A percentile compares a stretch with the other conserved stretches of the same genome.
phyloP scores from a whole-genome alignment of 2,888 invertebrate genomes.

The Ophioninae sp. region DNA sequence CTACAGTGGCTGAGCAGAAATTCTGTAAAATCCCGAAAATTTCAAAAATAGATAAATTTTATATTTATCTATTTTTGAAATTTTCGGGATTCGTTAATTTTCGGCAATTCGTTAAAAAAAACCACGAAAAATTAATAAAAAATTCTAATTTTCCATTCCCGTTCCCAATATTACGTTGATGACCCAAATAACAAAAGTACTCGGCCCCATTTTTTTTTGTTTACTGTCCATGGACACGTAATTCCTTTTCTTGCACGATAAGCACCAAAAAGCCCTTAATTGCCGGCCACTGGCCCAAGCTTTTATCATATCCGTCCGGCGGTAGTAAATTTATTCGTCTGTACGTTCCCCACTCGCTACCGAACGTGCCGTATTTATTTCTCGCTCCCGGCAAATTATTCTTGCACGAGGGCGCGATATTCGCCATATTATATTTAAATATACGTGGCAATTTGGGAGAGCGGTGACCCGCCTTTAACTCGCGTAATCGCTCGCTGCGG shows the following conservation, averaged over 20 bases:
- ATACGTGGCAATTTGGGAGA: conserved; percentile 26
- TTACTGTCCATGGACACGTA: neutral
- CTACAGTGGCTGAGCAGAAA: no score
- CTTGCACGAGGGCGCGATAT: conserved; percentile 43
- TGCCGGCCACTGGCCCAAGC: conserved; percentile 29
- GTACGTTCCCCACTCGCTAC: conserved; percentile 24
- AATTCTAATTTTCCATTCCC: neutral
- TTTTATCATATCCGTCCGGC: conserved; percentile 32
- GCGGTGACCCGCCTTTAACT: conserved; percentile 67
- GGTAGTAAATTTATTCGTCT: conserved; percentile 59
- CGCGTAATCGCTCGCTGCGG: conserved; percentile 58
- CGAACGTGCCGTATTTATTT: conserved; percentile 58
- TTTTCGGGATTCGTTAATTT: no score
- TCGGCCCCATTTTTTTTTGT: neutral
- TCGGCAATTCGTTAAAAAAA: no score
- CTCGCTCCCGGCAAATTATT: conserved; percentile 60
- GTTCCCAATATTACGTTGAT: neutral
- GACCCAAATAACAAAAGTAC: neutral
- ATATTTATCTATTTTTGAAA: no score
- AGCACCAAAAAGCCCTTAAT: conserved; percentile 46
- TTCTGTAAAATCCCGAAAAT: no score
- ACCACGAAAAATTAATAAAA: no score
- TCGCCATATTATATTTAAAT: conserved; percentile 11
- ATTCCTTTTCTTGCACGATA: conserved; percentile 35
- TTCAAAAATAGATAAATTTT: no score